A percentile compares a stretch with the other conserved stretches of the same genome.
Evolutionary conservation across 2,888 invertebrate species (phyloP).

Genomic region (Nymphalis urticae): DNA sequence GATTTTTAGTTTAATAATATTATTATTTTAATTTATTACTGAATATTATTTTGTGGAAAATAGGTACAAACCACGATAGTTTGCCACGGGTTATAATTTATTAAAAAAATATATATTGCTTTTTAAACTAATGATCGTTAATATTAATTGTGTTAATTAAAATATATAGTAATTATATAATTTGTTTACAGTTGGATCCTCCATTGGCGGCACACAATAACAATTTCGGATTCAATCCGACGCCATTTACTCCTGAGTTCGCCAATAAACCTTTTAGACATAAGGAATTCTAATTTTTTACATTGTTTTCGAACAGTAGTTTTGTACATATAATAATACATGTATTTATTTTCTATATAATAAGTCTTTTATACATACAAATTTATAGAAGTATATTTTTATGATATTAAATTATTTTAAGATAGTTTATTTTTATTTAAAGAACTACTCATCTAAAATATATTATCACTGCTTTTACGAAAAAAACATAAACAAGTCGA

Average conservation of each 20-base stretch:
- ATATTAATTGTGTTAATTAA: background rate
- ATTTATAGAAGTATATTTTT: background rate
- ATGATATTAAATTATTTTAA: slow-evolving; percentile 5
- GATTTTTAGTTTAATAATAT: too few relatives aligned
- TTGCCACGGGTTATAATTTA: background rate
- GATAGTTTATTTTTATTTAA: background rate
- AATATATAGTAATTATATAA: slow-evolving; percentile 6
- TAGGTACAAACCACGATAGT: too few relatives aligned
- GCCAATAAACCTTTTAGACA: slow-evolving; percentile 49
- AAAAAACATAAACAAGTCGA: too few relatives aligned
- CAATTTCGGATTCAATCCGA: slow-evolving; percentile 64
- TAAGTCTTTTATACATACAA: too few relatives aligned
- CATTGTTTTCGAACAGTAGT: too few relatives aligned
- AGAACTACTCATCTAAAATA: background rate
- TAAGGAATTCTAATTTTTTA: slow-evolving; percentile 18
- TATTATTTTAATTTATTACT: too few relatives aligned
- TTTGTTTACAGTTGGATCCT: slow-evolving; percentile 33
- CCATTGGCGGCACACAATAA: slow-evolving; percentile 59
- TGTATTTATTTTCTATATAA: too few relatives aligned
- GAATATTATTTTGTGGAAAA: too few relatives aligned
- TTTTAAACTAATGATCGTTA: too few relatives aligned
- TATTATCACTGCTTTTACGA: background rate
- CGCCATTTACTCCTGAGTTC: slow-evolving; percentile 62
- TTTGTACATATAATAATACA: too few relatives aligned
- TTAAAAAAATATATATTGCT: too few relatives aligned